Evolutionary conservation across 2,113 vertebrate genomes (phyloP).

Genomic region (Scomber scombrus): DNA sequence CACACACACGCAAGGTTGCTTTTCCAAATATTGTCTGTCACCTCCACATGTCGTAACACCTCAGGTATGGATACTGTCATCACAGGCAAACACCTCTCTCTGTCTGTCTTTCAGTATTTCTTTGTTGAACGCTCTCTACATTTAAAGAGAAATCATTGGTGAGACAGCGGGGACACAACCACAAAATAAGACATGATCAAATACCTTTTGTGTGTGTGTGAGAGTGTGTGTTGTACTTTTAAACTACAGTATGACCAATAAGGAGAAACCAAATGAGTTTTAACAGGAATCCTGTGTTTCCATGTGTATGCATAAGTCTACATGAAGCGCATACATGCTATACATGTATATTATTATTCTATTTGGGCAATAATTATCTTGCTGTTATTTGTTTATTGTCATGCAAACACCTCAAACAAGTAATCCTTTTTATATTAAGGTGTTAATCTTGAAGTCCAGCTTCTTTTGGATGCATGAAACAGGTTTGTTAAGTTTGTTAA

Average conservation of each 20-base stretch:
- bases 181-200: constrained; percentile 30
- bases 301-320: no score
- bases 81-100: constrained; percentile 29
- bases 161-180: constrained; percentile 46
- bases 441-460: no score
- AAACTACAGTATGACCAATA: constrained; percentile 25
- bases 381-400: no score
- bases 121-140: constrained; percentile 33
- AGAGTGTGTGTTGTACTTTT: constrained; percentile 15
- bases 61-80: constrained; percentile 71
- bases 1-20: neutral
- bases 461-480: no score
- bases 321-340: no score
- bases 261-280: neutral
- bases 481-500: no score
- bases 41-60: constrained; percentile 52
- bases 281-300: no score
- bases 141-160: constrained; percentile 38
- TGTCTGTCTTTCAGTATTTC: constrained; percentile 17
- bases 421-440: no score
- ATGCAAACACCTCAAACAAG: no score
- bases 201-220: constrained; percentile 14
- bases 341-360: no score
- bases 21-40: constrained; percentile 56
- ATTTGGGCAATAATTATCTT: no score